Percentiles rank a stretch among this genome's conserved stretches.
phyloP scores from a whole-genome alignment of 2,888 invertebrate species.

The Clostera curtula region DNA sequence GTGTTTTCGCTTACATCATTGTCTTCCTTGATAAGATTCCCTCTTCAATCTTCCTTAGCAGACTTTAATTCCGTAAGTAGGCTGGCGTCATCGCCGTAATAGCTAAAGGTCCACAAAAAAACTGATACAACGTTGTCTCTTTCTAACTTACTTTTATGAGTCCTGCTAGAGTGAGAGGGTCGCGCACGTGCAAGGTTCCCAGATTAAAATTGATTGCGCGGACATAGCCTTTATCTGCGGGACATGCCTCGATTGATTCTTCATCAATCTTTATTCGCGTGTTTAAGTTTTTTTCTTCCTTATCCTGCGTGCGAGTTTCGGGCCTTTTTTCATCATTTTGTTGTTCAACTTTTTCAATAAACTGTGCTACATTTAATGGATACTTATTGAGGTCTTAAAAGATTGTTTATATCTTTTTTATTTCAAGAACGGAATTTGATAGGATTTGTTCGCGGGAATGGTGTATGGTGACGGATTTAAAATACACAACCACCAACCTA shows the following conservation, averaged over 20 bases:
- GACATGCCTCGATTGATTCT: slow-evolving; percentile 67
- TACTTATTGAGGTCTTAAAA: too few relatives aligned
- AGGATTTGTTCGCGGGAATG: too few relatives aligned
- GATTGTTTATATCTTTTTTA: too few relatives aligned
- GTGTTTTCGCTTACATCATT: slow-evolving; percentile 66
- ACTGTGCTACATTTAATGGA: slow-evolving; percentile 2
- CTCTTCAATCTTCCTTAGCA: slow-evolving; percentile 66
- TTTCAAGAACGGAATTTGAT: too few relatives aligned
- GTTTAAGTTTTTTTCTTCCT: slow-evolving; percentile 46
- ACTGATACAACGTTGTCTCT: slow-evolving; percentile 39
- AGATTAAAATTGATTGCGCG: slow-evolving; percentile 73
- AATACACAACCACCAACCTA: too few relatives aligned
- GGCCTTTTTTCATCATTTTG: slow-evolving; percentile 14
- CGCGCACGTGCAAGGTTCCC: slow-evolving; percentile 45
- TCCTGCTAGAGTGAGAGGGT: slow-evolving; percentile 27
- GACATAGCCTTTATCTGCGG: slow-evolving; percentile 60
- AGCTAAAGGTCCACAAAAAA: slow-evolving; percentile 45
- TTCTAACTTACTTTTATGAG: slow-evolving; percentile 16
- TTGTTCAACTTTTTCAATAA: slow-evolving; percentile 7
- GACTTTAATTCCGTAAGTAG: slow-evolving; percentile 70
- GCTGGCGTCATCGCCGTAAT: slow-evolving; percentile 57
- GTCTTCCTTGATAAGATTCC: slow-evolving; percentile 60
- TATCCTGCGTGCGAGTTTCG: slow-evolving; percentile 20
- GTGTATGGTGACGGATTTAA: too few relatives aligned
- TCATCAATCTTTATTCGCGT: slow-evolving; percentile 71